Conservation (phyloP, 2,113 vertebrate species). For the Donacobius atricapilla region DNA sequence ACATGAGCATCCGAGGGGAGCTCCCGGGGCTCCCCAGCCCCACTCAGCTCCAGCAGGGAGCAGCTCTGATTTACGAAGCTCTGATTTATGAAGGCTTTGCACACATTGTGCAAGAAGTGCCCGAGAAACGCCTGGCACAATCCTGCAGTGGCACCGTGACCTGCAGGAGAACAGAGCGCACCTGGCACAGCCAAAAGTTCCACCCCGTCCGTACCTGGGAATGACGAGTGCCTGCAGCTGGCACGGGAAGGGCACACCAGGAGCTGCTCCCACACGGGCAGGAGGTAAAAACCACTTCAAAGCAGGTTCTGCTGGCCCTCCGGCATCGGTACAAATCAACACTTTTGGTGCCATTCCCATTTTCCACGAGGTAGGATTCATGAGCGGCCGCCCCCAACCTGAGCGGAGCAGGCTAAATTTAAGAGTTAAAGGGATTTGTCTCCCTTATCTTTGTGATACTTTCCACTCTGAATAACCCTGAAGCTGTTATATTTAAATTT, state of each 20-base stretch:
- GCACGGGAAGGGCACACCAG: neutral
- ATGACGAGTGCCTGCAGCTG: neutral
- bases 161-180: neutral
- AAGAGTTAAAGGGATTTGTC: neutral
- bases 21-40: neutral
- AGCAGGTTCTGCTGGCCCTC: neutral
- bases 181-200: neutral
- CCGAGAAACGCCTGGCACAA: neutral
- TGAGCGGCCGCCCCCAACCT: neutral
- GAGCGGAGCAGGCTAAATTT: neutral
- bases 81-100: neutral
- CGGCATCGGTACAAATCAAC: neutral
- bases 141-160: conserved; percentile 27
- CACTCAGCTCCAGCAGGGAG: neutral
- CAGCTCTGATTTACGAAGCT: neutral
- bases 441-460: neutral
- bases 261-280: too few relatives aligned
- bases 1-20: fast-evolving
- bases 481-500: neutral
- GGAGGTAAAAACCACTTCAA: neutral
- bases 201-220: fast-evolving
- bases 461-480: neutral
- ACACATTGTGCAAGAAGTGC: neutral
- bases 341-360: too few relatives aligned
- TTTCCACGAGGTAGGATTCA: neutral